These are phyloP conservation scores for Scomber colias DNA, from an alignment of 2,113 vertebrate genomes.

Conservation along the genomic window DNA sequence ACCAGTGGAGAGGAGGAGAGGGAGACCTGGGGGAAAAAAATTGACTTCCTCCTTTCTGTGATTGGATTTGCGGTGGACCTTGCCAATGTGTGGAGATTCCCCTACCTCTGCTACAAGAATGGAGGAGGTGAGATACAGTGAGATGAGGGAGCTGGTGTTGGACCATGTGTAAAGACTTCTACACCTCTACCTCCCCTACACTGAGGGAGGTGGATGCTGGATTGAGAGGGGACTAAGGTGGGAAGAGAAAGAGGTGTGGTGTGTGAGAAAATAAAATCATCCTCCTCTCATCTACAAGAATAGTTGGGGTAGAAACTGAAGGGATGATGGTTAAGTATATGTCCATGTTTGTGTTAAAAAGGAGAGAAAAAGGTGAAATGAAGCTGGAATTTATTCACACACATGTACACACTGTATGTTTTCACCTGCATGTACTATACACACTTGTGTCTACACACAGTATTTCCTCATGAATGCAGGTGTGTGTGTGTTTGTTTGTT, in stretches of 20 bases:
- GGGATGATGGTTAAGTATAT: background rate
- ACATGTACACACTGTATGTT: background rate
- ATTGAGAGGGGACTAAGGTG: background rate
- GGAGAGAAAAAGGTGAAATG: background rate
- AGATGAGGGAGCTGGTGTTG: background rate
- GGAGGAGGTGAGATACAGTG: slow-evolving; percentile 87
- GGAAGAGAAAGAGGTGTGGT: background rate
- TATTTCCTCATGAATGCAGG: slow-evolving; percentile 13
- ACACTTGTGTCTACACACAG: background rate
- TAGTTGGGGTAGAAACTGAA: background rate
- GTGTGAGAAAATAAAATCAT: background rate
- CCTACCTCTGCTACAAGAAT: slow-evolving; percentile 94
- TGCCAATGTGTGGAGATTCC: slow-evolving; percentile 93
- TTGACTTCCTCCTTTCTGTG: slow-evolving; percentile 92
- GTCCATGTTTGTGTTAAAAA: background rate
- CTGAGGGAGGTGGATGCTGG: background rate
- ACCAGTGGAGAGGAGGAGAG: slow-evolving; percentile 82
- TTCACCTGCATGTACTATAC: background rate
- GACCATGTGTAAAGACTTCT: background rate
- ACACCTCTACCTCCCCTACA: too few species aligned
- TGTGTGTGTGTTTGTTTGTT: slow-evolving; percentile 16
- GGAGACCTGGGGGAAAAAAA: slow-evolving; percentile 93
- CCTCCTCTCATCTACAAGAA: background rate
- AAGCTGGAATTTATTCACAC: background rate
- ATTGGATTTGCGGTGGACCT: slow-evolving; percentile 93